Evolutionary conservation across 2,113 vertebrate genomes (phyloP), one percentile per base, ranked within the genome.

Genomic region (Glaucidium brasilianum): DNA sequence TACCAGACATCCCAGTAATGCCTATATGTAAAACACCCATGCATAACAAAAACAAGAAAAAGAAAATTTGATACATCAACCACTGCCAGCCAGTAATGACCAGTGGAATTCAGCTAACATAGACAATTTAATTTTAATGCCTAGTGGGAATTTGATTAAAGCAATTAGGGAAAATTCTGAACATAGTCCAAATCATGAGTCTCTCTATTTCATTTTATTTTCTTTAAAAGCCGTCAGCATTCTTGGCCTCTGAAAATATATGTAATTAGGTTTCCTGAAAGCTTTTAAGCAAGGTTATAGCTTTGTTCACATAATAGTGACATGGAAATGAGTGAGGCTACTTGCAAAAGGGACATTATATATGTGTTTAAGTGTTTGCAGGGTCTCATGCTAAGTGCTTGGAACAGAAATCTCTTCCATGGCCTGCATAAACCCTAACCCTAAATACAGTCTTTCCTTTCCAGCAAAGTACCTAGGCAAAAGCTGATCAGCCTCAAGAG

Each of bases 91-190:
- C 79, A 80, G 60, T 96, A 96, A 97, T 84, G 91, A 96, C 92
- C 67, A 79, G 81, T 96, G 94, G 92, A 95, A 96, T 96, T 96
- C 93, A 96, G 83, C 88, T 67, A 96, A 95, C 15, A 1, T 69
- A 94, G 96, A 92, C 95, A 96, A 95, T 95, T 95, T 97, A 95
- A 85, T 97, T 97, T 94, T 92, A 91, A 69, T 93, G 79, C 88
- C 91, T 96, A 56, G 79, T 87, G 95, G 95, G 94, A 96, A 97
- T 97, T 96, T 95, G 88, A 96, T 96, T 97, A 88, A 96, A 95
- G 92, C 87, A 97, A 97, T 97, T 97, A 92, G 77, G 92, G 80
- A 80, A 81, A 96, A 95, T 94, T 92, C 80, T 96, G 93, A 95
- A 81, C 52, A 5, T 22, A 49, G 75, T 88, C 88, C 95, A 96